Conservation (phyloP, 2,888 invertebrate genomes). For the Onthophagus sagittarius region DNA sequence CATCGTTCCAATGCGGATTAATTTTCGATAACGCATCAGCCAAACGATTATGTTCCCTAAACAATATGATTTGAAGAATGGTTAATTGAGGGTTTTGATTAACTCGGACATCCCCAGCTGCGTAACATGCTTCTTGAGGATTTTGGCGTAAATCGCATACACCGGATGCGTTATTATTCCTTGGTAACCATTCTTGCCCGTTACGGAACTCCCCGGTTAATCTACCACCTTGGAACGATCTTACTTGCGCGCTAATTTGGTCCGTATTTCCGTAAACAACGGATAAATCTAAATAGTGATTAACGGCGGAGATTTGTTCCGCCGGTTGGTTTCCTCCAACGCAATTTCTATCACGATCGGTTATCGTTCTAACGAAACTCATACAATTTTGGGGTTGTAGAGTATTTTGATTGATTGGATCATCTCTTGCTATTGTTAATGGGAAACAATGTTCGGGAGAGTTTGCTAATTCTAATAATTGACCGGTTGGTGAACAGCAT, state of each 20-base stretch:
- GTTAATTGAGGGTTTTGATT: constrained; percentile 73
- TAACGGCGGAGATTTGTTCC: constrained; percentile 69
- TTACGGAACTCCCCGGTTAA: constrained; percentile 60
- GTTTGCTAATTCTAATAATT: constrained; percentile 48
- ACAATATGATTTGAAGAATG: constrained; percentile 61
- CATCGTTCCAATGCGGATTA: constrained; percentile 76
- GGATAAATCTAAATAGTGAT: constrained; percentile 73
- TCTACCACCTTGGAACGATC: constrained; percentile 66
- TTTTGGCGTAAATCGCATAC: constrained; percentile 60
- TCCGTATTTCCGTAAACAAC: constrained; percentile 75
- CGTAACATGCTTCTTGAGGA: constrained; percentile 69
- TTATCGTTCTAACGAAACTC: constrained; percentile 69
- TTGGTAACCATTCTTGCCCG: constrained; percentile 70
- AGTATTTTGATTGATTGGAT: constrained; percentile 55
- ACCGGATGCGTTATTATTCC: constrained; percentile 63
- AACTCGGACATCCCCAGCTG: constrained; percentile 65
- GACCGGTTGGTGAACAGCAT: constrained; percentile 61
- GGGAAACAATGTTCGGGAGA: constrained; percentile 53
- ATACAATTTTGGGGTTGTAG: constrained; percentile 60
- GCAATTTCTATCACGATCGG: constrained; percentile 65
- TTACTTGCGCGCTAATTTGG: constrained; percentile 60
- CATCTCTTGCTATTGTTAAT: constrained; percentile 54
- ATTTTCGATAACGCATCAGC: constrained; percentile 57
- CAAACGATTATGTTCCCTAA: constrained; percentile 72
- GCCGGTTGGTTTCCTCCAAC: constrained; percentile 61